Percentiles rank a stretch among this genome's conserved stretches.
phyloP scores from a whole-genome alignment of 2,888 invertebrate genomes.

The Cephus nigrinus region DNA sequence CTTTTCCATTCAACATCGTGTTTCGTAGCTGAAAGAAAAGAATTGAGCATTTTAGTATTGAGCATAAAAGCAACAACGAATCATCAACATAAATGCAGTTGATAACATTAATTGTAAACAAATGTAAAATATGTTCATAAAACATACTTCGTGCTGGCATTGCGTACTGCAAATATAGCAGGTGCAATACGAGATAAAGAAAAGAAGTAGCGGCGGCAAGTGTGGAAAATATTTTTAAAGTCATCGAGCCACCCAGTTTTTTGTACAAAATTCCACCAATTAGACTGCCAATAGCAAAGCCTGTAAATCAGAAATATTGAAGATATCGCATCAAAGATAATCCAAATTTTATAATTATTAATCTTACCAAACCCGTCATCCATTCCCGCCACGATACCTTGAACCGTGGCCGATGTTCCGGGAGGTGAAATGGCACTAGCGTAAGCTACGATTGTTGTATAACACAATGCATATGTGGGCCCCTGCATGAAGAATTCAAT shows the following conservation, averaged over 20 bases:
- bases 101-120: neutral
- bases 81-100: neutral
- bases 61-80: neutral
- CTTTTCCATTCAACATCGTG: conserved; percentile 47
- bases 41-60: neutral
- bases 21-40: conserved; percentile 30
- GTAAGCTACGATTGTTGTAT: conserved; percentile 81
- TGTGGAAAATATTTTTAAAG: conserved; percentile 69
- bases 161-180: conserved; percentile 54
- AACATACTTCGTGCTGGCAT: conserved; percentile 50
- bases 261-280: conserved; percentile 79
- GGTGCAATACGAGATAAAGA: conserved; percentile 65
- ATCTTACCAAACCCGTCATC: conserved; percentile 84
- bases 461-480: conserved; percentile 87
- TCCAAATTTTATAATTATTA: neutral
- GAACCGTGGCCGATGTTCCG: conserved; percentile 86
- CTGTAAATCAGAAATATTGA: conserved; percentile 64
- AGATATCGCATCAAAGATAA: neutral
- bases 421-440: conserved; percentile 71
- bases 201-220: conserved; percentile 66
- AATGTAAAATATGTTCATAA: neutral
- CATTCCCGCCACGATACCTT: conserved; percentile 89
- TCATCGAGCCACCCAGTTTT: conserved; percentile 71
- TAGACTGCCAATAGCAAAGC: conserved; percentile 81
- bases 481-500: conserved; percentile 87